Evolutionary conservation across 2,113 vertebrate genomes (phyloP).

Genomic region (Gasterosteus aculeatus): DNA sequence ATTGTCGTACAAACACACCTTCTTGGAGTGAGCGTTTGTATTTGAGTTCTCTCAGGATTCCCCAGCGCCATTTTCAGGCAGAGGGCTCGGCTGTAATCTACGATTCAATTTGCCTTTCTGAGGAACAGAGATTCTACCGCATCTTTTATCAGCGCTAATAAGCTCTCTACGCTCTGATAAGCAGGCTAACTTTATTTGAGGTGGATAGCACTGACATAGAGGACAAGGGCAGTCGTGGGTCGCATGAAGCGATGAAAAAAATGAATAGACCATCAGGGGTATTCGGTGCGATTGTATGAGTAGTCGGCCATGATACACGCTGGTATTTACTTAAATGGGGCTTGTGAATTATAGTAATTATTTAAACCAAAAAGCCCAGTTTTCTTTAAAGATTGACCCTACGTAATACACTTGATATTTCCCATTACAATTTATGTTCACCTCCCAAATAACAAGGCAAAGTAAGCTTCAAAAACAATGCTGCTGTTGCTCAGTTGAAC

Average conservation of each 20-base stretch:
- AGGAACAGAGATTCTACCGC: slow-evolving; percentile 59
- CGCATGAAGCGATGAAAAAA: slow-evolving; percentile 13
- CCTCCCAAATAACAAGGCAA: slow-evolving; percentile 20
- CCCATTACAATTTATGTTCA: slow-evolving; percentile 20
- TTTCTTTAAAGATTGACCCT: slow-evolving; percentile 22
- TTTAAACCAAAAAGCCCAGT: slow-evolving; percentile 26
- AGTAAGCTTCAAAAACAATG: slow-evolving; percentile 42
- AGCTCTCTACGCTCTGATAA: slow-evolving; percentile 59
- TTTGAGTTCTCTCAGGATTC: not conserved
- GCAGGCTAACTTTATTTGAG: slow-evolving; percentile 63
- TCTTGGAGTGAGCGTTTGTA: not conserved
- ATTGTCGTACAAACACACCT: not conserved
- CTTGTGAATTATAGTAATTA: slow-evolving; percentile 22
- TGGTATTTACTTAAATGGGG: slow-evolving; percentile 20
- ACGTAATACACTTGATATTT: not conserved
- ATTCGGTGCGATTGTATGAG: slow-evolving; percentile 9
- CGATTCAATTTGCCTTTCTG: slow-evolving; percentile 53
- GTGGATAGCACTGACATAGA: slow-evolving; percentile 54
- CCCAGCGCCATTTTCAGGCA: slow-evolving; percentile 11
- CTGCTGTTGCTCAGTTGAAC: slow-evolving; percentile 32
- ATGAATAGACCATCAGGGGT: slow-evolving; percentile 21
- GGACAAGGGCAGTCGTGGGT: slow-evolving; percentile 9
- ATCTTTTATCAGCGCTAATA: slow-evolving; percentile 65
- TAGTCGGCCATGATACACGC: not conserved
- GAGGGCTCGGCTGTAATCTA: slow-evolving; percentile 43